phyloP scores from a whole-genome alignment of 2,797 vertebrate genomes.

The Rousettus madagascariensis region DNA sequence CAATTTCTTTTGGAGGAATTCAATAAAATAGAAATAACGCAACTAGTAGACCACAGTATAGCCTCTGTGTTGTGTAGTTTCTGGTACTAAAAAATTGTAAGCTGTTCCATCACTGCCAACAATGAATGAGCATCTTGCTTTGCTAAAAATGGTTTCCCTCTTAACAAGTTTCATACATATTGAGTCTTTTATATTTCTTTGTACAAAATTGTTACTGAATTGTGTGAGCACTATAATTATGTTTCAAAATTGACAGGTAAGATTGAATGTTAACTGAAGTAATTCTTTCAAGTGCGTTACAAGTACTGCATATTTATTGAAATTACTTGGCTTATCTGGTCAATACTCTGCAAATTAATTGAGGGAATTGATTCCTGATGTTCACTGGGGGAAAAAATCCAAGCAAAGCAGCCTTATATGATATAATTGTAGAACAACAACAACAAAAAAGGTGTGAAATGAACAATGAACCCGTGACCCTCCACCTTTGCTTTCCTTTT shows the following conservation, averaged over 20 bases:
- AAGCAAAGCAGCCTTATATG: neutral
- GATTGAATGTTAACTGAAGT: constrained; percentile 27
- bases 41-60: neutral
- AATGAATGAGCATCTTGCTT: constrained; percentile 4
- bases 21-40: neutral
- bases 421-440: neutral
- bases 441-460: neutral
- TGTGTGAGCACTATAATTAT: constrained; percentile 24
- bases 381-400: neutral
- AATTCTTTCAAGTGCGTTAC: constrained; percentile 49
- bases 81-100: neutral
- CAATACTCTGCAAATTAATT: constrained; percentile 68
- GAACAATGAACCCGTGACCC: neutral
- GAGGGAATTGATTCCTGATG: constrained; percentile 49
- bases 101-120: neutral
- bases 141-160: neutral
- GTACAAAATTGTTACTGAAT: constrained; percentile 47
- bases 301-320: constrained; percentile 40
- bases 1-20: neutral
- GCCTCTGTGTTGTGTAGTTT: neutral
- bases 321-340: constrained; percentile 62
- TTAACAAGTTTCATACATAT: neutral
- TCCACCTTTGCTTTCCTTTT: neutral
- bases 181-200: neutral
- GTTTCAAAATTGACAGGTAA: constrained; percentile 43